phyloP scores from a whole-genome alignment of 2,888 invertebrate species.

The Mythimna lalbum region DNA sequence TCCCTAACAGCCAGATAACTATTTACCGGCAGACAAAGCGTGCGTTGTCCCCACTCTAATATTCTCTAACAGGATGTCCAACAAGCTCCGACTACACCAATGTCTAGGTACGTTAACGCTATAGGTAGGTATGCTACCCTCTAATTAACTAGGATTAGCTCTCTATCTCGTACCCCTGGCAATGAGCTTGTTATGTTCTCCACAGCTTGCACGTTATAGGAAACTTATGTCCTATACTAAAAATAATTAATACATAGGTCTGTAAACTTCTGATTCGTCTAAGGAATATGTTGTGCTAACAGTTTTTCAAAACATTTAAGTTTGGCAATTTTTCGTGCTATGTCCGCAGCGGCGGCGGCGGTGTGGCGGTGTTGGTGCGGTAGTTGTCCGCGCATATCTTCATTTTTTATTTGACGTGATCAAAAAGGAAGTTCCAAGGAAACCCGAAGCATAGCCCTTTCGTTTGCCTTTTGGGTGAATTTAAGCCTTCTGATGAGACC shows the following conservation, averaged over 20 bases:
- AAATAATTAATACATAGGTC: constrained; percentile 42
- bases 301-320: too few species aligned
- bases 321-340: too few species aligned
- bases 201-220: constrained; percentile 9
- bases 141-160: constrained; percentile 82
- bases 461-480: too few species aligned
- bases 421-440: too few species aligned
- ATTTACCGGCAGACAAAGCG: constrained; percentile 49
- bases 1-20: constrained; percentile 50
- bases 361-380: too few species aligned
- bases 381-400: too few species aligned
- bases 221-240: constrained; percentile 25
- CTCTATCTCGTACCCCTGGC: constrained; percentile 69
- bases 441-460: too few species aligned
- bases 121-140: constrained; percentile 38
- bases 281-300: too few species aligned
- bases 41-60: constrained; percentile 65
- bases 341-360: too few species aligned
- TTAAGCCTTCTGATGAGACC: too few species aligned
- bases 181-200: constrained; percentile 70
- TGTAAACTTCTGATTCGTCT: constrained; percentile 1
- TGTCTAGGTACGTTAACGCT: constrained; percentile 61
- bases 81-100: constrained; percentile 58
- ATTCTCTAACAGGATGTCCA: constrained; percentile 65
- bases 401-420: too few species aligned